A percentile compares a stretch with the other conserved stretches of the same genome.
These are phyloP conservation scores for Platynereis dumerilii DNA, from an alignment of 2,888 invertebrate genomes.

Conservation along the genomic window DNA sequence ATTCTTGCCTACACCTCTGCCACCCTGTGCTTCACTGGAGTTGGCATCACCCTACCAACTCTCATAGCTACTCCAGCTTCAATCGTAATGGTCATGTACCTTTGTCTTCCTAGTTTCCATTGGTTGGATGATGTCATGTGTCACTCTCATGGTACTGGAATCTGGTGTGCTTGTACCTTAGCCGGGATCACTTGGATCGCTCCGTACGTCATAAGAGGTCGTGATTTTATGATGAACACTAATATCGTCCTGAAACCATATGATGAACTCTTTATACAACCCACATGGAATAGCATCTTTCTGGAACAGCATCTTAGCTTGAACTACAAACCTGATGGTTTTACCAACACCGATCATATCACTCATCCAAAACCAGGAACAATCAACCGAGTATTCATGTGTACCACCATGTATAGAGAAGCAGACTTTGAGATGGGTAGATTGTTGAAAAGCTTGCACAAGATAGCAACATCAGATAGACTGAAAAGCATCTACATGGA, in stretches of 20 bases:
- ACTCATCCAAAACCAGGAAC: conserved; percentile 1
- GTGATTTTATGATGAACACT: conserved; percentile 27
- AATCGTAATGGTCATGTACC: conserved; percentile 29
- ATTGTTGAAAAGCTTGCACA: conserved; percentile 41
- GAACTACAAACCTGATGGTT: conserved; percentile 37
- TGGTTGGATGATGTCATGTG: conserved; percentile 34
- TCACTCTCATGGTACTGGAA: conserved; percentile 27
- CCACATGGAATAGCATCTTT: conserved; percentile 40
- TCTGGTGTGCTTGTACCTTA: conserved; percentile 39
- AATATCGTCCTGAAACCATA: conserved; percentile 38
- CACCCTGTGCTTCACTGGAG: conserved; percentile 36
- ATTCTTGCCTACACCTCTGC: conserved; percentile 34
- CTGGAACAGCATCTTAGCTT: conserved; percentile 41
- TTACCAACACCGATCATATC: conserved; percentile 16
- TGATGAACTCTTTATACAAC: conserved; percentile 37
- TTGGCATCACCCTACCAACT: conserved; percentile 37
- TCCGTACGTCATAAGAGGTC: conserved; percentile 33
- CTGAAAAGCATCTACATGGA: conserved; percentile 43
- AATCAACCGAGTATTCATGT: conserved; percentile 42
- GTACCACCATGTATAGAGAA: conserved; percentile 54
- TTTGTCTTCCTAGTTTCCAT: conserved; percentile 31
- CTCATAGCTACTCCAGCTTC: conserved; percentile 37
- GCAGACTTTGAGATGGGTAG: conserved; percentile 51
- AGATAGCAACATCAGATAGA: conserved; percentile 38
- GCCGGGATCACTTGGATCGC: conserved; percentile 37